phyloP scores from a whole-genome alignment of 2,797 vertebrate species.

The Amazonetta brasiliensis region DNA sequence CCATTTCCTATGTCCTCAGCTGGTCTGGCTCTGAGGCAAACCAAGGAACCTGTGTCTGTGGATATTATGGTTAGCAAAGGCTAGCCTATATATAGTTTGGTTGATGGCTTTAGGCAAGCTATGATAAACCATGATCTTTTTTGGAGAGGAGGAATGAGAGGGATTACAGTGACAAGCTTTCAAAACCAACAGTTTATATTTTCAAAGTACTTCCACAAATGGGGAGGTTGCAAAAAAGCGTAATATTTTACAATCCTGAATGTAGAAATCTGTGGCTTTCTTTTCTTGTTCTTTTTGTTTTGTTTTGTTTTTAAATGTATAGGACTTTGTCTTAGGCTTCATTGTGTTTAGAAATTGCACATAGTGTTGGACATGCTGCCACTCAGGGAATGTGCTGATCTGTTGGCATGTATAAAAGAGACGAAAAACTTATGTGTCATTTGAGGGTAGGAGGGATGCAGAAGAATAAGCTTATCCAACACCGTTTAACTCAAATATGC shows the following conservation, averaged over 20 bases:
- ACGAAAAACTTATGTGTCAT: neutral
- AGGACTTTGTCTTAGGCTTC: neutral
- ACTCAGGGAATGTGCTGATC: conserved; percentile 43
- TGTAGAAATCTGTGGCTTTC: conserved; percentile 65
- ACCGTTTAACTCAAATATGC: neutral
- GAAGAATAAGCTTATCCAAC: neutral
- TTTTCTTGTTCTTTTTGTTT: conserved; percentile 52
- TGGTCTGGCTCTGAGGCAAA: conserved; percentile 45
- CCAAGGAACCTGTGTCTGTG: conserved; percentile 64
- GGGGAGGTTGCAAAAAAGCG: neutral
- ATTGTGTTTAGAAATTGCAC: neutral
- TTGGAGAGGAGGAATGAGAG: conserved; percentile 43
- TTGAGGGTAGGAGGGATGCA: neutral
- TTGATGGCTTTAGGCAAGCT: conserved; percentile 35
- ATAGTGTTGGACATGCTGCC: neutral
- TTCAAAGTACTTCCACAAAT: conserved; percentile 39
- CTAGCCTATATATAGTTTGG: conserved; percentile 57
- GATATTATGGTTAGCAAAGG: conserved; percentile 11
- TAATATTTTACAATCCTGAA: conserved; percentile 33
- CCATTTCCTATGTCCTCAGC: conserved; percentile 25
- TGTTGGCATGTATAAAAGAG: neutral
- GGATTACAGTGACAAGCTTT: conserved; percentile 54
- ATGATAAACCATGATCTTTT: conserved; percentile 42
- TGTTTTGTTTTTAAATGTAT: conserved; percentile 39
- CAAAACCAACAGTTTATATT: conserved; percentile 58